Percentiles rank a stretch among this genome's conserved stretches.
These are phyloP conservation scores for Paraplagusia blochii DNA, from an alignment of 2,113 vertebrate species.

Conservation along the genomic window DNA sequence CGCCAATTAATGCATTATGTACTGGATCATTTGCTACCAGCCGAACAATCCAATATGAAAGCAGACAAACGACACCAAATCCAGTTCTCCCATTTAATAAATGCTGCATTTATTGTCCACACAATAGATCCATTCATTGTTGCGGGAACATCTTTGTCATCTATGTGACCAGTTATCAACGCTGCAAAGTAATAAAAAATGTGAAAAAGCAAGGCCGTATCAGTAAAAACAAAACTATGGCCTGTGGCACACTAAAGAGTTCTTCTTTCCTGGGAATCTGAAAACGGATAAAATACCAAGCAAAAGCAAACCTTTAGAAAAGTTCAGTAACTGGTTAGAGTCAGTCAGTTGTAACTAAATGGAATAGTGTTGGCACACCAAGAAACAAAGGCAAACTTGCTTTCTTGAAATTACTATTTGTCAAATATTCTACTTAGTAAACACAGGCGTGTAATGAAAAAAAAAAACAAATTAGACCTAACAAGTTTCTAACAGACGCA, in stretches of 20 bases:
- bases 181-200: conserved; percentile 4
- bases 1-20: neutral
- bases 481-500: neutral
- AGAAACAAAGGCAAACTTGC: neutral
- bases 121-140: neutral
- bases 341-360: neutral
- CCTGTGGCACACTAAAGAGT: neutral
- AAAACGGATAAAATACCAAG: conserved; percentile 24
- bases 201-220: neutral
- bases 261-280: conserved; percentile 19
- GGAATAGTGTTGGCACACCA: neutral
- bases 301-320: conserved; percentile 12
- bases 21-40: neutral
- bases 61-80: neutral
- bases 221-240: conserved; percentile 1
- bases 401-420: neutral
- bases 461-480: neutral
- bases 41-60: conserved; percentile 9
- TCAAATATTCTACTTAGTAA: neutral
- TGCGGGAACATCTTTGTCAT: neutral
- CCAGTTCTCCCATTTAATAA: conserved; percentile 35
- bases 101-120: conserved; percentile 16
- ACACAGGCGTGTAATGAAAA: conserved; percentile 6
- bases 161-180: conserved; percentile 7
- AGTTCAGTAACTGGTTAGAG: conserved; percentile 9